Evolutionary conservation across 2,888 invertebrate genomes (phyloP).

Genomic region (Steromphala cineraria): DNA sequence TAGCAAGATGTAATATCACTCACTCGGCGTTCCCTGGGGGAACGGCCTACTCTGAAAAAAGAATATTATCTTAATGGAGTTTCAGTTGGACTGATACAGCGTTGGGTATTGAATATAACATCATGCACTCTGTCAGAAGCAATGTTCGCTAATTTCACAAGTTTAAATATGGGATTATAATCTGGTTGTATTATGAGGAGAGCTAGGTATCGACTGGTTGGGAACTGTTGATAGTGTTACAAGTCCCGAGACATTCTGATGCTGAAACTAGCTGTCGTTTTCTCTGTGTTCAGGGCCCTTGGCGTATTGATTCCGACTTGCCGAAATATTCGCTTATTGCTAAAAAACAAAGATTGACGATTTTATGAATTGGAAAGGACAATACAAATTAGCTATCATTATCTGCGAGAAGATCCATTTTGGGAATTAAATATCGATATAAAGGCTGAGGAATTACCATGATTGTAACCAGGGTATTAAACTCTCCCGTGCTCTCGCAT

Average conservation of each 20-base stretch:
- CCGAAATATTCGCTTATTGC: not conserved
- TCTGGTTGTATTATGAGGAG: not conserved
- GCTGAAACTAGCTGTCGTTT: no score
- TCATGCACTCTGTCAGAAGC: not conserved
- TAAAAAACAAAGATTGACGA: constrained; percentile 1
- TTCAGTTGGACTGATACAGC: no score
- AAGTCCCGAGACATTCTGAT: no score
- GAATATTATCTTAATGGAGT: no score
- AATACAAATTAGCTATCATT: not conserved
- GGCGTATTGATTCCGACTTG: no score
- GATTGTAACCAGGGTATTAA: no score
- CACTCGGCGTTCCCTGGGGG: no score
- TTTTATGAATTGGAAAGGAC: not conserved
- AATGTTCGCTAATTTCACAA: not conserved
- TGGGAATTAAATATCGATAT: not conserved
- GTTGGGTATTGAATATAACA: not conserved
- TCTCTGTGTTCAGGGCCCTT: no score
- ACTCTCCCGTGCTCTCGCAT: no score
- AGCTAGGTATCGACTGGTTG: not conserved
- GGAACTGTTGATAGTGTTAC: no score
- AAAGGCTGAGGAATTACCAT: not conserved
- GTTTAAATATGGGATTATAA: not conserved
- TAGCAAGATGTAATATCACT: no score
- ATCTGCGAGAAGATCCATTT: not conserved
- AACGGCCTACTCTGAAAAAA: no score